These are phyloP conservation scores for Sebastiscus albofasciatus DNA, from an alignment of 2,797 vertebrate genomes.

Conservation along the genomic window DNA sequence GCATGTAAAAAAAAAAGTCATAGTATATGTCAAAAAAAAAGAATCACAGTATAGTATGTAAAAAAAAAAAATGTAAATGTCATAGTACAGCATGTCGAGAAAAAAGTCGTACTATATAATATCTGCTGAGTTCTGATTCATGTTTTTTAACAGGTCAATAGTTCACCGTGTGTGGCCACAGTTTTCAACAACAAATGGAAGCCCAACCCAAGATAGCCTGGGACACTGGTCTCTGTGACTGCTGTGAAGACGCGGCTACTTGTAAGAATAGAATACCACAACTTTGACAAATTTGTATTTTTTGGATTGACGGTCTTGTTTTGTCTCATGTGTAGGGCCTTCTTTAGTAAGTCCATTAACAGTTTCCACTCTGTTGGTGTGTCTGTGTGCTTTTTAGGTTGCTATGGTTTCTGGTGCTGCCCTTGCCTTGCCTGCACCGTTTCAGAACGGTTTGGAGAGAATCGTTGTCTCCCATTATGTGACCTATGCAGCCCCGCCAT, in stretches of 20 bases:
- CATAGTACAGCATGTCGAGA: too few species aligned
- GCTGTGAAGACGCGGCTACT: conserved; percentile 28
- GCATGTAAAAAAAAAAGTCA: neutral
- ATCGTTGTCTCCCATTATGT: conserved; percentile 55
- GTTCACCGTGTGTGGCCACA: neutral
- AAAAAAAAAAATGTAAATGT: too few species aligned
- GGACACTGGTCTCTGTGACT: conserved; percentile 43
- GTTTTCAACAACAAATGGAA: neutral
- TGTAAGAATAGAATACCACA: conserved; percentile 38
- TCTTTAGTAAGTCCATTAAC: neutral
- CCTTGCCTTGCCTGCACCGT: conserved; percentile 66
- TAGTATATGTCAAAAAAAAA: too few species aligned
- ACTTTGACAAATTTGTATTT: neutral
- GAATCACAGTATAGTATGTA: neutral
- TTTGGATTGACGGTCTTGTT: neutral
- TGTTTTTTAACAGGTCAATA: neutral
- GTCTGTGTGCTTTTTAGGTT: conserved; percentile 34
- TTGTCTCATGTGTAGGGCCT: neutral
- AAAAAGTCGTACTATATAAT: too few species aligned
- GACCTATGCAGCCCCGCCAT: conserved; percentile 29
- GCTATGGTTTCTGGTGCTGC: conserved; percentile 72
- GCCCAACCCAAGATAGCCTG: neutral
- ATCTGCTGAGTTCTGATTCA: neutral
- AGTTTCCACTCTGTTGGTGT: neutral
- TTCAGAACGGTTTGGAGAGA: conserved; percentile 50